phyloP scores from a whole-genome alignment of 2,888 invertebrate genomes.

The Drosophila setosimentum region DNA sequence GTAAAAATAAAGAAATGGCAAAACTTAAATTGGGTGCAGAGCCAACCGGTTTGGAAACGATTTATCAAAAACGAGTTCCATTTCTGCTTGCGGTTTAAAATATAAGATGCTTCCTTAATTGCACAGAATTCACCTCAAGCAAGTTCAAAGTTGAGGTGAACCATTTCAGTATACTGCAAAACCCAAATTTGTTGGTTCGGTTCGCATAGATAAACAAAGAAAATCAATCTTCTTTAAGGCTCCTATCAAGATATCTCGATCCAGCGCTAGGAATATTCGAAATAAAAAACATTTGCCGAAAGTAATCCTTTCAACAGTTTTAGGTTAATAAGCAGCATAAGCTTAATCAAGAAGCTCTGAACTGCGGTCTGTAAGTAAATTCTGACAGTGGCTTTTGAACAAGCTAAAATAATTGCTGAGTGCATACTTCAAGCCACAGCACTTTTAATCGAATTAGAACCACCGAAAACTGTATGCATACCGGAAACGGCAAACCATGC shows the following conservation, averaged over 20 bases:
- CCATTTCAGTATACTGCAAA: too few relatives aligned
- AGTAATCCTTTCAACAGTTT: not conserved
- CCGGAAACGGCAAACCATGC: conserved; percentile 25
- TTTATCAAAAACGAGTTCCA: conserved; percentile 1
- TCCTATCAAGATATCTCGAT: too few relatives aligned
- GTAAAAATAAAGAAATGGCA: conserved; percentile 48
- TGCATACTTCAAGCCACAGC: conserved; percentile 8
- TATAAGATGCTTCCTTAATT: too few relatives aligned
- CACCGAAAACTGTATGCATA: conserved; percentile 27
- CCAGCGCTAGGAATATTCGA: too few relatives aligned
- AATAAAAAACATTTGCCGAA: not conserved
- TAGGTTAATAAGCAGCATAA: not conserved
- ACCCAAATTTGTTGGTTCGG: too few relatives aligned
- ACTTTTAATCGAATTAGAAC: conserved; percentile 43
- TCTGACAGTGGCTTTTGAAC: not conserved
- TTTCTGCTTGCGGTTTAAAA: not conserved
- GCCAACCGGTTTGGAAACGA: not conserved
- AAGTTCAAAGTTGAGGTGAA: too few relatives aligned
- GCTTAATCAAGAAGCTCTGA: not conserved
- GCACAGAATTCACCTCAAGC: too few relatives aligned
- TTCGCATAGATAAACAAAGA: too few relatives aligned
- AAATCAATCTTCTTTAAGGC: too few relatives aligned
- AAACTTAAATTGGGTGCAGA: conserved; percentile 13
- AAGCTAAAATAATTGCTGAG: not conserved
- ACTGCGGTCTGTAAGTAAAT: not conserved